A percentile compares a stretch with the other conserved stretches of the same genome.
These are phyloP conservation scores for Pipistrellus kuhlii DNA, from an alignment of 2,797 vertebrate species.

Conservation along the genomic window DNA sequence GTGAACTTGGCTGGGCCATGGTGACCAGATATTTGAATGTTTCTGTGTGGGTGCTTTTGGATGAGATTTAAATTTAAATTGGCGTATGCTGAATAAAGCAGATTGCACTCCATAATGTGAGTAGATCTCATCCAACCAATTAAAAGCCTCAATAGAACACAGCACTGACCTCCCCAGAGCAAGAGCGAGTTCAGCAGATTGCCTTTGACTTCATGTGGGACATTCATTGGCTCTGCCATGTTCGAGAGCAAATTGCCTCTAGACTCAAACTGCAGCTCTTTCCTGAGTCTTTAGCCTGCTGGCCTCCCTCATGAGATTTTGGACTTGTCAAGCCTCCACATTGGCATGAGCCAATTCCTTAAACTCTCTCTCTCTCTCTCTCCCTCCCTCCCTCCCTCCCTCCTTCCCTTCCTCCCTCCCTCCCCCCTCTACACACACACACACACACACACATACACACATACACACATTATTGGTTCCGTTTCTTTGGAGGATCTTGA, in stretches of 20 bases:
- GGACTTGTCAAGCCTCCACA: background rate
- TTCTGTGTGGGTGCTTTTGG: constrained; percentile 2
- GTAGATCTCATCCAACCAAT: background rate
- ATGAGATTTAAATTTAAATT: constrained; percentile 34
- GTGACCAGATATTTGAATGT: constrained; percentile 33
- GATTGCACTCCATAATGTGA: background rate
- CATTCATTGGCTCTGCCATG: background rate
- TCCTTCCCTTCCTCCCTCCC: too few relatives aligned
- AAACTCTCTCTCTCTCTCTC: background rate
- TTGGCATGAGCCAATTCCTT: background rate
- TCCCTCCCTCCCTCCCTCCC: background rate
- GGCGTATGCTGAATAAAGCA: constrained; percentile 2
- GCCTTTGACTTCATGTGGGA: background rate
- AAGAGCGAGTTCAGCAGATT: background rate
- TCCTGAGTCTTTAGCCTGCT: background rate
- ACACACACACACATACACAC: background rate
- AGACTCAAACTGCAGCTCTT: background rate
- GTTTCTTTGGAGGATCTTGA: background rate
- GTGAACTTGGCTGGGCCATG: background rate
- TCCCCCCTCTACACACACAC: too few relatives aligned
- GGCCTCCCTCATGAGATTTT: background rate
- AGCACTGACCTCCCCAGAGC: background rate
- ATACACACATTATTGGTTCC: background rate
- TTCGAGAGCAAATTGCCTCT: background rate
- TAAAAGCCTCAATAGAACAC: background rate